Percentiles rank a stretch among this genome's conserved stretches.
These are phyloP conservation scores for Reinhardtius hippoglossoides DNA, from an alignment of 2,113 vertebrate genomes.

Conservation along the genomic window DNA sequence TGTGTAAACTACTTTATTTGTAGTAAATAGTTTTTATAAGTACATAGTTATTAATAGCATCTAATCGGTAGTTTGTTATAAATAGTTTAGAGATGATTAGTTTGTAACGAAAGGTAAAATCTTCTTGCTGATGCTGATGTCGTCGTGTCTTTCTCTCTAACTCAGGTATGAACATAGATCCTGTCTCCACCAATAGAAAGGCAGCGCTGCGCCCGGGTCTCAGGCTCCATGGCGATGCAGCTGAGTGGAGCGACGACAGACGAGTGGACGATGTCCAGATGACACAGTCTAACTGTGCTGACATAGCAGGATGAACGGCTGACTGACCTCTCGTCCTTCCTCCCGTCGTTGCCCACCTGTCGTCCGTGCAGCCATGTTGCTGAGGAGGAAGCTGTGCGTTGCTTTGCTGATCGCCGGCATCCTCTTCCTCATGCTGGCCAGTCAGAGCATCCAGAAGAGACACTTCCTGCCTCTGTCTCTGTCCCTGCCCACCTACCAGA, in stretches of 20 bases:
- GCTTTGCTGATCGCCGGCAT: conserved; percentile 50
- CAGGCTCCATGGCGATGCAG: conserved; percentile 20
- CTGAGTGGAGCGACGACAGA: background rate
- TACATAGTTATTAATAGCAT: background rate
- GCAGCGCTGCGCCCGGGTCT: background rate
- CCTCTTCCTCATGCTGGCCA: conserved; percentile 79
- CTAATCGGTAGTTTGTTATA: background rate
- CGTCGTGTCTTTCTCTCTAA: conserved; percentile 3
- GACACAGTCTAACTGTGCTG: conserved; percentile 20
- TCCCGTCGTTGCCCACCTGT: background rate
- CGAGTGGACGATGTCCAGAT: conserved; percentile 29
- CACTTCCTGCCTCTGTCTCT: conserved; percentile 29
- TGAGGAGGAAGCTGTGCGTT: conserved; percentile 75
- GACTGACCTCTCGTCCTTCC: background rate
- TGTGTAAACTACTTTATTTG: background rate
- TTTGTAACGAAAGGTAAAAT: background rate
- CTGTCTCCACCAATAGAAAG: conserved; percentile 8
- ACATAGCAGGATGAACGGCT: conserved; percentile 17
- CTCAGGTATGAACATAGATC: conserved; percentile 14
- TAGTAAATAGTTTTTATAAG: background rate
- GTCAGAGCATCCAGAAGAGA: conserved; percentile 71
- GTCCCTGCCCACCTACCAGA: background rate
- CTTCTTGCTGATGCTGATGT: background rate
- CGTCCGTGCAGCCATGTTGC: conserved; percentile 66
- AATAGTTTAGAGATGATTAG: background rate